A percentile compares a stretch with the other conserved stretches of the same genome.
Evolutionary conservation across 2,113 vertebrate genomes (phyloP).

Genomic region (Upupa epops): DNA sequence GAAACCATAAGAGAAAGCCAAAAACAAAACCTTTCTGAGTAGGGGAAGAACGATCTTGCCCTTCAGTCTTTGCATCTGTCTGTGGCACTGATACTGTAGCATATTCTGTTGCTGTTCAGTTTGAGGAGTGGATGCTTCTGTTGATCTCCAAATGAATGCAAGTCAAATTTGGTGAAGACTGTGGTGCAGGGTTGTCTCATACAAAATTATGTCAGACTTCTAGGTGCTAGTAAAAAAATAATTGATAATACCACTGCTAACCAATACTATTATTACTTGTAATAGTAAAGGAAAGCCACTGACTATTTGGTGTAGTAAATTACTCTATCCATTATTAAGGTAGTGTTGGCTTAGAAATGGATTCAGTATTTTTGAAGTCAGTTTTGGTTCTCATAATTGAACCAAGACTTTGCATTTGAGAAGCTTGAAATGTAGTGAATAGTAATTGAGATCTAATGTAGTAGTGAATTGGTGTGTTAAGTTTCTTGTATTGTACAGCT

Average conservation of each 20-base stretch:
- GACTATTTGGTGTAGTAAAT: neutral
- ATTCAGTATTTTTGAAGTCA: neutral
- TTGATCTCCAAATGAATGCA: neutral
- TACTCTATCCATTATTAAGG: neutral
- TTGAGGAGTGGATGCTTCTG: neutral
- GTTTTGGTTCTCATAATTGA: neutral
- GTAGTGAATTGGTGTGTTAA: neutral
- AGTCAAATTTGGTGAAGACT: neutral
- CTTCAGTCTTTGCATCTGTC: neutral
- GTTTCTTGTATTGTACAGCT: neutral
- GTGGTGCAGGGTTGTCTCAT: neutral
- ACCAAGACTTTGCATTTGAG: neutral
- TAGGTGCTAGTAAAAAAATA: neutral
- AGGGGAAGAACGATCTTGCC: rapidly evolving
- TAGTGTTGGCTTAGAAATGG: neutral
- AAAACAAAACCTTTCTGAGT: neutral
- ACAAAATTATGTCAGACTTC: neutral
- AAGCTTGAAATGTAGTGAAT: neutral
- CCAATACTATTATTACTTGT: rapidly evolving
- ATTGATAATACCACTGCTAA: neutral
- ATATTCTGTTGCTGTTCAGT: neutral
- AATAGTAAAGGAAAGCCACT: neutral
- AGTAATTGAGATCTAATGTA: neutral
- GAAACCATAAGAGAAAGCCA: neutral
- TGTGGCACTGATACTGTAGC: neutral